Evolutionary conservation across 1,140 invertebrate genomes (phyloP), one percentile per base, ranked within the genome.

Genomic region (Macrosteles quadrilineatus): DNA sequence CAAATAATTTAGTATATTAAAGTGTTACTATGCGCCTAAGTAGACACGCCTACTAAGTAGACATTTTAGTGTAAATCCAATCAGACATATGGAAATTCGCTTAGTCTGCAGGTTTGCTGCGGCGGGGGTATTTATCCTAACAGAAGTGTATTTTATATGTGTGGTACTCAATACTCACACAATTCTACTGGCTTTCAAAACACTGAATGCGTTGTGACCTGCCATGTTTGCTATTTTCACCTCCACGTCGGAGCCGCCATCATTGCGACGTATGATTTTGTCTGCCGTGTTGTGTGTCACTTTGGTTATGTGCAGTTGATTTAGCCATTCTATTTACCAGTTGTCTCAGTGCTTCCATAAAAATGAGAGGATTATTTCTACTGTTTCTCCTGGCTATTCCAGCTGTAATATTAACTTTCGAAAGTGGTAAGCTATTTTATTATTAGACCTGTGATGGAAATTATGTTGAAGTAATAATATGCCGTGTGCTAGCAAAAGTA

Each of bases 311-410:
- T 43, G 32, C 19, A 32, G 21, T 66, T 45, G 62, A 36, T n/a
- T 27, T 17, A 32, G 12, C 14, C 11, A 19, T 17, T 2, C 14
- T 30, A n/a, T 1, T 32, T n/a, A 31, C 11, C 17, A 63, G 1
- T 63, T 31, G 55, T 3, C 29, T 32, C 17, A 40, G 29, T 64
- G 17, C 1, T n/a, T 69, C 68, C 31, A 17, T n/a, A 14, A 81
- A 79, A 76, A 88, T 88, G 87, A 86, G 80, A 76, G 82, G 82
- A 71, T 80, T 86, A 53, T 78, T 84, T 71, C 76, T 88, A 71
- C 78, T 89, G 31, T 74, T 84, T 63, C 75, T 88, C 21, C 71
- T 87, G 64, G 79, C 85, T 43, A 72, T 88, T 67, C 85, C 86
- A 74, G 80, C 84, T 27, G 79, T 88, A 55, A 81, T 87, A 47